These are phyloP conservation scores for Herminia tarsipennalis DNA, from an alignment of 2,888 invertebrate species.

Conservation along the genomic window DNA sequence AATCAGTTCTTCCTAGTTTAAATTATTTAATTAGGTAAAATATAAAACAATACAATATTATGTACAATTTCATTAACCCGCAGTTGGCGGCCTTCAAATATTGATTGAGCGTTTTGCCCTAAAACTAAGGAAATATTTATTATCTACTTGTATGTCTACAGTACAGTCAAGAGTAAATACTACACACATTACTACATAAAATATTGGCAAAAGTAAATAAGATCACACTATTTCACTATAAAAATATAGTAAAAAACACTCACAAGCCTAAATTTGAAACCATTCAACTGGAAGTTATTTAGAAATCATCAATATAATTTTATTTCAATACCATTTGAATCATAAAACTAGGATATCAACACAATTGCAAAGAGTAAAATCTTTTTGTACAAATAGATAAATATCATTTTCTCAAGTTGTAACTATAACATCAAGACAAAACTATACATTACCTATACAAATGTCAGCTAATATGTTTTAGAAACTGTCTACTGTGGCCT, in stretches of 20 bases:
- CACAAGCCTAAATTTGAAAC: conserved; percentile 16
- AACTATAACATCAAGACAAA: conserved; percentile 16
- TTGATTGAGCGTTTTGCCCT: conserved; percentile 40
- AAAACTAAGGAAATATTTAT: conserved; percentile 34
- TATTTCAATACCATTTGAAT: conserved; percentile 1
- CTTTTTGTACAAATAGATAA: conserved; percentile 11
- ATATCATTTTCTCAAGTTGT: neutral
- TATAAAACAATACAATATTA: conserved; percentile 39
- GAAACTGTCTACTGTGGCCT: conserved; percentile 49
- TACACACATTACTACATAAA: conserved; percentile 23
- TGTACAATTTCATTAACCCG: conserved; percentile 35
- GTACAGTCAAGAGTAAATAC: conserved; percentile 10
- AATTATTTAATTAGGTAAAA: conserved; percentile 35
- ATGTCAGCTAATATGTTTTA: conserved; percentile 1
- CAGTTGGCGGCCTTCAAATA: conserved; percentile 18
- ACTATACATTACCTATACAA: conserved; percentile 4
- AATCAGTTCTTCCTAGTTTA: conserved; percentile 20
- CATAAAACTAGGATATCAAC: conserved; percentile 6
- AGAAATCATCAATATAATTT: conserved; percentile 9
- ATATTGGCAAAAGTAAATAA: conserved; percentile 26
- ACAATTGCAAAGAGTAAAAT: conserved; percentile 12
- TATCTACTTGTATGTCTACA: conserved; percentile 31
- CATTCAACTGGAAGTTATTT: conserved; percentile 3
- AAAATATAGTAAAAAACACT: conserved; percentile 23
- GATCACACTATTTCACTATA: conserved; percentile 18